These are phyloP conservation scores for Anguilla anguilla DNA, from an alignment of 2,797 vertebrate genomes.

Conservation along the genomic window DNA sequence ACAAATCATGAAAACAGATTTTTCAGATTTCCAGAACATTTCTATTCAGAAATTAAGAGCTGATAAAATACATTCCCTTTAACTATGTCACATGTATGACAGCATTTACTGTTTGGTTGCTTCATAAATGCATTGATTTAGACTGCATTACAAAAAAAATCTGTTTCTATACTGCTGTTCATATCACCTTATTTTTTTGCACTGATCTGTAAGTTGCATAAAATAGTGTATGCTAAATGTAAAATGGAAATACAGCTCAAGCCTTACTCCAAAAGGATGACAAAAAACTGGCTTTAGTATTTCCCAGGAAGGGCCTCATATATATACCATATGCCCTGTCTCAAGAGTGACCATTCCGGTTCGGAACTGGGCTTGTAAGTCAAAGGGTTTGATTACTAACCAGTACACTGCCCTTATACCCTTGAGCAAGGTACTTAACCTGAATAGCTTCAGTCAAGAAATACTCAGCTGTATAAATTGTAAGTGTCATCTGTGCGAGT, in stretches of 20 bases:
- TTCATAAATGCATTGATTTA: neutral
- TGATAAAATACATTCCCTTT: neutral
- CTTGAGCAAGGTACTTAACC: neutral
- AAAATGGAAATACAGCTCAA: neutral
- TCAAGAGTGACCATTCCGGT: neutral
- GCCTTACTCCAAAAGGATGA: neutral
- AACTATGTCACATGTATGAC: neutral
- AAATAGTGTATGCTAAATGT: neutral
- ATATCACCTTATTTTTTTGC: neutral
- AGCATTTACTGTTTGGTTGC: neutral
- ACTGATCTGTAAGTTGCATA: neutral
- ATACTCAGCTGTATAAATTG: neutral
- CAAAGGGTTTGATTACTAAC: neutral
- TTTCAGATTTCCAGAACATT: neutral
- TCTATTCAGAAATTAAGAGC: neutral
- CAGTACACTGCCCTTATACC: neutral
- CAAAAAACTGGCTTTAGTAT: neutral
- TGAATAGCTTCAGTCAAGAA: neutral
- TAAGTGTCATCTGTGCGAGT: neutral
- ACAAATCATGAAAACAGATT: neutral
- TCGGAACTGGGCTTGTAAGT: neutral
- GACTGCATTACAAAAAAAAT: neutral
- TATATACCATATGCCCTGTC: neutral
- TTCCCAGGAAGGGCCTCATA: neutral
- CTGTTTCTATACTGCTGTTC: neutral